A percentile compares a stretch with the other conserved stretches of the same genome.
Evolutionary conservation across 2,113 vertebrate genomes (phyloP).

Genomic region (Circaetus gallicus): DNA sequence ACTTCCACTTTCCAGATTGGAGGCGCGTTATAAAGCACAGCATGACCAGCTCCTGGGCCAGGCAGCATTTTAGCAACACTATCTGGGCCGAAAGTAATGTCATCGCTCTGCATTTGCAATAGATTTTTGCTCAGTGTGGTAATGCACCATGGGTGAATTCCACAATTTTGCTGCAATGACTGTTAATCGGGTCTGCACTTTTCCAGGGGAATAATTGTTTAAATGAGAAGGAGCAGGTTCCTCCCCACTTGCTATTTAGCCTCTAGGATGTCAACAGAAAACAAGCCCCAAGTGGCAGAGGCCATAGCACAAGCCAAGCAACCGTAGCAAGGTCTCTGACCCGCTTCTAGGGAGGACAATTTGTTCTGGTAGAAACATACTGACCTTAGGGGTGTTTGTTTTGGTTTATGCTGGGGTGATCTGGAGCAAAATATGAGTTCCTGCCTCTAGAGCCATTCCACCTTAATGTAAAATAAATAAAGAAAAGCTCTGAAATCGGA

Average conservation of each 20-base stretch:
- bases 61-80: neutral
- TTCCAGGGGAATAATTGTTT: neutral
- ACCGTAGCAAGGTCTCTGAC: neutral
- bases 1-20: neutral
- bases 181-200: neutral
- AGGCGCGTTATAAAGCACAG: neutral
- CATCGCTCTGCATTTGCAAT: neutral
- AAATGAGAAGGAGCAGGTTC: neutral
- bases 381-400: neutral
- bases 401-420: neutral
- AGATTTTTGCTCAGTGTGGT: neutral
- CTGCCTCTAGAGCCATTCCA: neutral
- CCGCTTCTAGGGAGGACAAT: neutral
- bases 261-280: neutral
- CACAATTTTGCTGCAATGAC: neutral
- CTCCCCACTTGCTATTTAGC: neutral
- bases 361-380: neutral
- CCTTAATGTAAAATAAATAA: slow-evolving; percentile 30
- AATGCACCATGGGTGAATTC: neutral
- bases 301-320: neutral
- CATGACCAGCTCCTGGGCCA: fast-evolving
- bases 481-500: neutral
- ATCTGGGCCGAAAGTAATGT: neutral
- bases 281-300: neutral
- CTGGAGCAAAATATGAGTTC: neutral